These are phyloP conservation scores for Emys orbicularis DNA, from an alignment of 2,797 vertebrate species.

Conservation along the genomic window DNA sequence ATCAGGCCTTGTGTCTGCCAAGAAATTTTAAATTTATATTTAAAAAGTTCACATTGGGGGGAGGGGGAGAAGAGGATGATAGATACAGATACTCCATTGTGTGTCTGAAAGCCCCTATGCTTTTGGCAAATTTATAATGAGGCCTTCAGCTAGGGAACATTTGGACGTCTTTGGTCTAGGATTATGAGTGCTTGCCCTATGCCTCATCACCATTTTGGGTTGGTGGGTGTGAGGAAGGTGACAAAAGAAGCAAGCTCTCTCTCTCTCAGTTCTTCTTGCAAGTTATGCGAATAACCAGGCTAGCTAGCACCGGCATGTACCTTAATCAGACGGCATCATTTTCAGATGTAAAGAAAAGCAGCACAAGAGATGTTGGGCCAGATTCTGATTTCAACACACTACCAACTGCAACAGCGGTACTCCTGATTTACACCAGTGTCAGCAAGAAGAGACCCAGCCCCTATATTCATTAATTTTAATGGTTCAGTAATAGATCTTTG, in stretches of 20 bases:
- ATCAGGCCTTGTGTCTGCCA: too few relatives aligned
- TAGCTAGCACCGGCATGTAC: rapidly evolving
- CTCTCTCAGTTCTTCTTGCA: too few relatives aligned
- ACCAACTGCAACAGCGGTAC: neutral
- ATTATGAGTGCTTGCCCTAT: neutral
- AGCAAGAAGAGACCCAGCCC: neutral
- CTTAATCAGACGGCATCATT: neutral
- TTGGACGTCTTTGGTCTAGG: too few relatives aligned
- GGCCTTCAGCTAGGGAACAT: too few relatives aligned
- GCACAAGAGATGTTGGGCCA: neutral
- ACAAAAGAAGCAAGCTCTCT: too few relatives aligned
- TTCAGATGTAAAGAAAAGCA: neutral
- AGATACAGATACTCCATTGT: neutral
- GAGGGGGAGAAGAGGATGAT: neutral
- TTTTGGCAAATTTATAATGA: too few relatives aligned
- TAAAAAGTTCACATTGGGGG: neutral
- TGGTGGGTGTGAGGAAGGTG: too few relatives aligned
- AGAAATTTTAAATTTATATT: too few relatives aligned
- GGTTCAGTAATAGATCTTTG: neutral
- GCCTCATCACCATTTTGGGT: neutral
- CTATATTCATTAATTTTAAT: neutral
- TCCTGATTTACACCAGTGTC: neutral
- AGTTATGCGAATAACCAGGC: too few relatives aligned
- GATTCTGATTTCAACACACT: neutral
- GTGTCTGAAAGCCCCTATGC: neutral